Evolutionary conservation across 1,140 invertebrate genomes (phyloP).

Genomic region (Drosophila insularis): DNA sequence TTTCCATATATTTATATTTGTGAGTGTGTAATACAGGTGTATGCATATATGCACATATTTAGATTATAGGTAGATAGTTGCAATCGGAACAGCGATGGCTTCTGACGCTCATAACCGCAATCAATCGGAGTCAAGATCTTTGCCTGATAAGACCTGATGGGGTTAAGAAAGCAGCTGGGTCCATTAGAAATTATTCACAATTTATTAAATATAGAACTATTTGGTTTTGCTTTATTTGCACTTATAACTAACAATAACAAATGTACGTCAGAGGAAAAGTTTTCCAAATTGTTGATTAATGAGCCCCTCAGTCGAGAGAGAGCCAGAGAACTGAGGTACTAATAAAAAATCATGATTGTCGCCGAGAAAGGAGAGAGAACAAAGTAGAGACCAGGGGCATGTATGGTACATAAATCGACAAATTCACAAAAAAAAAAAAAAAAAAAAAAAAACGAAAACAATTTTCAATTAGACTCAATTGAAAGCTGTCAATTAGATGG

Average conservation of each 20-base stretch:
- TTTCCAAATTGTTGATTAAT: conserved; percentile 60
- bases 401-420: conserved; percentile 30
- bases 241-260: conserved; percentile 11
- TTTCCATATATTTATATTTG: neutral
- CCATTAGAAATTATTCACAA: neutral
- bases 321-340: neutral
- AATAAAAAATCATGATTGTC: neutral
- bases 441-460: conserved; percentile 27
- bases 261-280: conserved; percentile 3
- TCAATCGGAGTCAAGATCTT: conserved; percentile 6
- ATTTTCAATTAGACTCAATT: conserved; percentile 66
- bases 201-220: conserved; percentile 17
- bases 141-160: neutral
- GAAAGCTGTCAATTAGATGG: conserved; percentile 60
- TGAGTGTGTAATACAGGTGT: neutral
- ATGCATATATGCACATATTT: conserved; percentile 4
- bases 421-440: conserved; percentile 56
- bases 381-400: conserved; percentile 55
- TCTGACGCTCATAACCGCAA: neutral
- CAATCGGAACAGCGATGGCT: neutral
- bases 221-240: conserved; percentile 55
- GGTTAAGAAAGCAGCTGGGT: conserved; percentile 5
- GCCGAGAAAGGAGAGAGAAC: conserved; percentile 16
- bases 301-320: conserved; percentile 7
- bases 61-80: conserved; percentile 3